Evolutionary conservation across 2,113 vertebrate species (phyloP).

Genomic region (Dipodomys ordii): DNA sequence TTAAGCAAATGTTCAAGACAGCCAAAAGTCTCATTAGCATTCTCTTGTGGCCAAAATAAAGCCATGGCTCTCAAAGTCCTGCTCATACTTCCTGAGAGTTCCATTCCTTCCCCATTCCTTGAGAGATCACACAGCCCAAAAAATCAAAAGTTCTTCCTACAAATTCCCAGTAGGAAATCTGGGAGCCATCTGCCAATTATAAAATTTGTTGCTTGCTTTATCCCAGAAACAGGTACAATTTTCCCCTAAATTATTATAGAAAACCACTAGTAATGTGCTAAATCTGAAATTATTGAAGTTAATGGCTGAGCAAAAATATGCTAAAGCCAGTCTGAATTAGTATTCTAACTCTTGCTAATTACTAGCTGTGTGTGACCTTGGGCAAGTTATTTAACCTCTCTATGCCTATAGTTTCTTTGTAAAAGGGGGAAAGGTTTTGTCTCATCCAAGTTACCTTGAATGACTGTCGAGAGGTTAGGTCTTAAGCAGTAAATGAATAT

Average conservation of each 20-base stretch:
- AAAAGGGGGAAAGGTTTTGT: neutral
- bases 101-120: neutral
- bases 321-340: neutral
- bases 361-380: neutral
- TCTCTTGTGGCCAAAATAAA: slow-evolving; percentile 2
- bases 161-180: neutral
- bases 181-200: neutral
- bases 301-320: neutral
- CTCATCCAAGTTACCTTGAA: neutral
- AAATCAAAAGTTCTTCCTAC: neutral
- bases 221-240: neutral
- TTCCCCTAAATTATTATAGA: neutral
- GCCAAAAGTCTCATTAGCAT: slow-evolving; percentile 17
- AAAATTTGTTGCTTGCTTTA: neutral
- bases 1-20: neutral
- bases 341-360: slow-evolving; percentile 8
- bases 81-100: neutral
- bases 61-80: neutral
- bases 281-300: slow-evolving; percentile 13
- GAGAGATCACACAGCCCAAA: neutral
- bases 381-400: neutral
- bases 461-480: neutral
- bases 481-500: neutral
- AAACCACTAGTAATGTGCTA: neutral
- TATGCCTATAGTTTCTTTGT: neutral